Evolutionary conservation across 2,113 vertebrate species (phyloP), one percentile per base, ranked within the genome.

Genomic region (Xenopus borealis): DNA sequence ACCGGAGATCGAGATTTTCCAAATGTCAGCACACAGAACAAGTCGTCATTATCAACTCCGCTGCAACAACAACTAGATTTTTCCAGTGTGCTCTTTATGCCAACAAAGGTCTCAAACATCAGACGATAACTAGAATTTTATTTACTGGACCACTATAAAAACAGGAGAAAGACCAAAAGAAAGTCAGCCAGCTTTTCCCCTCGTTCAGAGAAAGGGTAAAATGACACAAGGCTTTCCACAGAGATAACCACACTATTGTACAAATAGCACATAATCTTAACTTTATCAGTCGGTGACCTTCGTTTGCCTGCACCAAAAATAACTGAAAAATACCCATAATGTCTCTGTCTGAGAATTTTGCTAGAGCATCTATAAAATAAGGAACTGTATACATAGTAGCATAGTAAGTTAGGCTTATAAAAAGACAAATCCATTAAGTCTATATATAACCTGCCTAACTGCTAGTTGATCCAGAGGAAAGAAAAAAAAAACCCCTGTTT

Each of bases 1-100:
- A 74, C 64, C 53, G 64, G 72, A 68, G 65, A 16, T 33, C 57
- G 61, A 75, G 72, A 75, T 68, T 75, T 75, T 75, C 72, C 72
- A 75, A 75, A 75, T 75, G 72, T 75, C 72, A 75, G 72, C 11
- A 12, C 17, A 33, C 20, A 62, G 55, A 75, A 75, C 72, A 75
- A 75, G 72, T 19, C 40, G 72, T 27, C 66, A 50, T 68, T 75
- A 75, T 75, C 63, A 30, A 66, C n/a, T 75, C 65, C 62, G 72
- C 65, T 50, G 63, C 64, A 30, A 62, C 40, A 71, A 62, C 19
- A 71, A 62, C 55, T 33, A 20, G 55, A 27, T 61, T 61, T 75
- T 75, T 75, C 72, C 72, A 68, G 65, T 27, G 33, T 23, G 63
- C 50, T 59, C 63, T 73, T 11, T 68, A 62, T 23, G 53, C 57